A percentile compares a stretch with the other conserved stretches of the same genome.
Conservation (phyloP, 2,888 invertebrate species). For the Acanthopleura granulata region DNA sequence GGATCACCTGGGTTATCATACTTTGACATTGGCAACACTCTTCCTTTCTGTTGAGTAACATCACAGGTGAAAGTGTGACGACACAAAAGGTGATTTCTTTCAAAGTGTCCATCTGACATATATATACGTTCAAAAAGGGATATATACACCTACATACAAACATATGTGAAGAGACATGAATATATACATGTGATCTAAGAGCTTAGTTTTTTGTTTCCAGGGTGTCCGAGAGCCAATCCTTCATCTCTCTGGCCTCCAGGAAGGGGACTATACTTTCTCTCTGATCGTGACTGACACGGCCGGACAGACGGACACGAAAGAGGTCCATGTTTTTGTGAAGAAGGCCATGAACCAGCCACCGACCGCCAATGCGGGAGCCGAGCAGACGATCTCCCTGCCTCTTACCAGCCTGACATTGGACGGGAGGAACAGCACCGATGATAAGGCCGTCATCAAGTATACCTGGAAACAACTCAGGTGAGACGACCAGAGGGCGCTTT, state of each 20-base stretch:
- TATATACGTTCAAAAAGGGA: too few species aligned
- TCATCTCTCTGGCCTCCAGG: constrained; percentile 89
- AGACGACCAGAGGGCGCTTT: constrained; percentile 25
- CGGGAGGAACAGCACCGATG: constrained; percentile 82
- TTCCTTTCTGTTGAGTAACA: too few species aligned
- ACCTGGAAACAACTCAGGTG: constrained; percentile 85
- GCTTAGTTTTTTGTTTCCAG: constrained; percentile 69
- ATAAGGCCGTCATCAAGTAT: constrained; percentile 85
- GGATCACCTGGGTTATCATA: too few species aligned
- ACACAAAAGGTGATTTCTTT: too few species aligned
- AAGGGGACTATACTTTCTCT: constrained; percentile 94
- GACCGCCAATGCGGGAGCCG: constrained; percentile 73
- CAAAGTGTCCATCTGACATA: too few species aligned
- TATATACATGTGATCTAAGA: too few species aligned
- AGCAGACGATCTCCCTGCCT: constrained; percentile 83
- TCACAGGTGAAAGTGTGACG: too few species aligned
- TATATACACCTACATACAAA: too few species aligned
- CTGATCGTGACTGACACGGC: constrained; percentile 93
- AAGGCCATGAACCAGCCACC: constrained; percentile 68
- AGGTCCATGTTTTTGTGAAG: constrained; percentile 79
- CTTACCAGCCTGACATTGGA: constrained; percentile 85
- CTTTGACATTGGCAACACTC: too few species aligned
- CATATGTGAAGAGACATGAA: too few species aligned
- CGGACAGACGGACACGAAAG: constrained; percentile 87
- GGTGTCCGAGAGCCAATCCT: constrained; percentile 91